phyloP scores from a whole-genome alignment of 2,888 invertebrate genomes.

The Ellobium chinense region DNA sequence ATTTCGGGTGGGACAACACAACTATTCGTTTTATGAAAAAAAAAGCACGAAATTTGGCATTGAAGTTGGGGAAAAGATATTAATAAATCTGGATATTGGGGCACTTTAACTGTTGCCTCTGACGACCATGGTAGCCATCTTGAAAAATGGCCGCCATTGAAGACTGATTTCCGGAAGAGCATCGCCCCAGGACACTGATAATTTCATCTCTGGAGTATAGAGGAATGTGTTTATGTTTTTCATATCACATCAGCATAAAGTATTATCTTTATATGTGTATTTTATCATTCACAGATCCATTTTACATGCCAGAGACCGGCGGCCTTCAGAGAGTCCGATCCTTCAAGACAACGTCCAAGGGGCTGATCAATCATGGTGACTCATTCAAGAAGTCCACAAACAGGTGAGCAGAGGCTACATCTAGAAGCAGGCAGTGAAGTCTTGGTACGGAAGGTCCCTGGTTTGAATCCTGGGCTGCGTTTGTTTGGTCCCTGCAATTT shows the following conservation, averaged over 20 bases:
- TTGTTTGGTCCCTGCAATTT: too few species aligned
- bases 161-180: too few species aligned
- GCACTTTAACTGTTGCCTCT: too few species aligned
- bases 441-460: too few species aligned
- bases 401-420: constrained; percentile 11
- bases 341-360: constrained; percentile 94
- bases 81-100: background rate
- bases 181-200: too few species aligned
- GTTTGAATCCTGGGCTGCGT: too few species aligned
- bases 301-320: constrained; percentile 33
- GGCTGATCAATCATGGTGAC: constrained; percentile 95
- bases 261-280: background rate
- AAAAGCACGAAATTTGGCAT: background rate
- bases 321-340: constrained; percentile 86
- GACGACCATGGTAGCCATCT: too few species aligned
- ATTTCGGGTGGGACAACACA: too few species aligned
- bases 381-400: constrained; percentile 90
- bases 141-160: too few species aligned
- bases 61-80: background rate
- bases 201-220: too few species aligned
- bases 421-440: background rate
- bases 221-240: too few species aligned
- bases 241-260: background rate
- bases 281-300: constrained; percentile 29
- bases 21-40: too few species aligned